Percentiles rank a stretch among this genome's conserved stretches.
Evolutionary conservation across 2,888 invertebrate genomes (phyloP).

Genomic region (Piscicola geometra): DNA sequence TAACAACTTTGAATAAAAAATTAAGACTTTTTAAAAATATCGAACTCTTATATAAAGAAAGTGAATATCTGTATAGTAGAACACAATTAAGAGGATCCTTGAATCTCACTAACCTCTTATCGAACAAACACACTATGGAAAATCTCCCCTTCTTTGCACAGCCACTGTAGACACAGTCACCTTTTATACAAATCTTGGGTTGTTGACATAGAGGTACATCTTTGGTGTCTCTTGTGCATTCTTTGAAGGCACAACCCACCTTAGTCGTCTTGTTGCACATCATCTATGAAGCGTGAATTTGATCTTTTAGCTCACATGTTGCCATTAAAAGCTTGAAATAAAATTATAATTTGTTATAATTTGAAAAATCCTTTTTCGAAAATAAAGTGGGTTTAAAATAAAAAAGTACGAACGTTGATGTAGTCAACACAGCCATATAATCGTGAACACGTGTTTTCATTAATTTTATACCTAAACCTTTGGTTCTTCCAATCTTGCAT

Average conservation of each 20-base stretch:
- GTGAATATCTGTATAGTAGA: background rate
- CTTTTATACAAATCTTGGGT: background rate
- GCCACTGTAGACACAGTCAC: background rate
- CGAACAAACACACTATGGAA: background rate
- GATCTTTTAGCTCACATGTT: background rate
- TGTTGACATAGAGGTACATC: no score
- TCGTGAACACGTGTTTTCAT: background rate
- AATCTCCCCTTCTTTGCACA: background rate
- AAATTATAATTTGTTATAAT: background rate
- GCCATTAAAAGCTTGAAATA: background rate
- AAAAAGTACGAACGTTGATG: background rate
- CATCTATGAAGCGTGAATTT: background rate
- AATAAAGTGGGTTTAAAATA: no score
- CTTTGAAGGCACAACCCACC: background rate
- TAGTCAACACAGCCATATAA: background rate
- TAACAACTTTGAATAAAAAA: background rate
- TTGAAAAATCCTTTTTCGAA: no score
- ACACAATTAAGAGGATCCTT: background rate
- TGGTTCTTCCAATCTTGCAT: background rate
- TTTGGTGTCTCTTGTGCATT: background rate
- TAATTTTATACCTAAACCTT: background rate
- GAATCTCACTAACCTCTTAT: background rate
- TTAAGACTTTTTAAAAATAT: background rate
- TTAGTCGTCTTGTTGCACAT: background rate
- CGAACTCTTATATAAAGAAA: background rate